Evolutionary conservation across 2,113 vertebrate species (phyloP).

Genomic region (Strigops habroptila): DNA sequence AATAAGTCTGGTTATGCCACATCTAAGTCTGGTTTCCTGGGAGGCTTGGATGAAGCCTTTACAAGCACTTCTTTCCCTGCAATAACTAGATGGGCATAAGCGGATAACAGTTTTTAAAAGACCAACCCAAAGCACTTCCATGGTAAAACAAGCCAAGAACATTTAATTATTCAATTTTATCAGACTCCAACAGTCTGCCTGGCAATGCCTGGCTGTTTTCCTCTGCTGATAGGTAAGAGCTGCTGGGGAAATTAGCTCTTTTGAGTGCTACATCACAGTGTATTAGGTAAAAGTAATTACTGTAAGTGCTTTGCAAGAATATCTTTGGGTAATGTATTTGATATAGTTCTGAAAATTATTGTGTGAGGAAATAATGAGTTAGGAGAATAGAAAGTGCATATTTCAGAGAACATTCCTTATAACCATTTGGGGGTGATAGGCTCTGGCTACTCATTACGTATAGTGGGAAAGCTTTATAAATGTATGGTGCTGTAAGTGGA

Average conservation of each 20-base stretch:
- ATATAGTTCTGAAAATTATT: conserved; percentile 18
- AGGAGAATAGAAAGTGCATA: background rate
- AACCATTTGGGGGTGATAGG: background rate
- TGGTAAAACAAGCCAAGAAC: background rate
- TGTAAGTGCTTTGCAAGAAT: conserved; percentile 40
- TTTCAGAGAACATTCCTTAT: conserved; percentile 1
- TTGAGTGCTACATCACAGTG: background rate
- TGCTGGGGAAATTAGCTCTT: conserved; percentile 9
- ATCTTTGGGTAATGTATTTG: conserved; percentile 17
- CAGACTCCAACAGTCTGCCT: background rate
- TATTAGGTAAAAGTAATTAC: conserved; percentile 49
- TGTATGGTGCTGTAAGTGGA: background rate
- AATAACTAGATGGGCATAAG: background rate
- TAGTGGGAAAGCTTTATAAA: conserved; percentile 2
- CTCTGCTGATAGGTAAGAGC: background rate
- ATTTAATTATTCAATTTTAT: background rate
- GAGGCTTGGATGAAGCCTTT: background rate
- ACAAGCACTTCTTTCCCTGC: background rate
- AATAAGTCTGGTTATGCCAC: background rate
- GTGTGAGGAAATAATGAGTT: conserved; percentile 33
- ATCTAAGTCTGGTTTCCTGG: background rate
- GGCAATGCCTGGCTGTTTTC: background rate
- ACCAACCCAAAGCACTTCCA: background rate
- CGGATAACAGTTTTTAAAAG: background rate
- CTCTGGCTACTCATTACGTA: background rate